Evolutionary conservation across 2,113 vertebrate genomes (phyloP), one percentile per base, ranked within the genome.

Genomic region (Brachionichthys hirsutus): DNA sequence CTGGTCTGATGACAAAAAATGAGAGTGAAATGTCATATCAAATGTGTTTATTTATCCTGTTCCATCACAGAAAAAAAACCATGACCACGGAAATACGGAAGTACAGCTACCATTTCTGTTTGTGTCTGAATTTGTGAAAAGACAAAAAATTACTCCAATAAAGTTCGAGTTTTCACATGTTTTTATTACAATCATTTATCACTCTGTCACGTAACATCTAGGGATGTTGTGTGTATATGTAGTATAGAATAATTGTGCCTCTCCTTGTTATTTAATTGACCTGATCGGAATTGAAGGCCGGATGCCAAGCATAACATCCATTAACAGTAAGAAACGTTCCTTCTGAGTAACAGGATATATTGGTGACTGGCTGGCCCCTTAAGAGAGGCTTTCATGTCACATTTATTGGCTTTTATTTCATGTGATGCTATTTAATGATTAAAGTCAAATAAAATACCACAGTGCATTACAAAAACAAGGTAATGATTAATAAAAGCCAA

Each of bases 1-100:
- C 18, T 95, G 93, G 91, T 93, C 93, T 36, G 93, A 94, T 67
- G 91, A 93, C 61, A 93, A 86, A 77, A 92, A 93, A 86, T 92
- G 77, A 52, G 58, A 3, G 40, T 24, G 7, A 24, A 12, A 9
- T 62, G 4, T 54, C 7, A 44, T 61, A 44, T 63, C 1, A 63
- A 18, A 53, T 51, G 8, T 46, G 51, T 44, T 61, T 34, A 48
- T 54, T 5, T 46, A 4, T 22, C 40, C 8, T 8, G 20, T 11
- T 10, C 7, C 0, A 12, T 22, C 14, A 42, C 15, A 4, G 9
- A 16, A 46, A 46, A 12, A 18, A 3, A 16, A 16, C 43, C 18
- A 46, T 1, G 47, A 46, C 2, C 9, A 42, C 9, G 12, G 0
- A 2, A 6, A 17, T 19, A 46, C 68, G 46, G 18, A 48, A 54